A percentile compares a stretch with the other conserved stretches of the same genome.
Conservation (phyloP, 2,113 vertebrate species). For the Petrocephalus microphthalmus region DNA sequence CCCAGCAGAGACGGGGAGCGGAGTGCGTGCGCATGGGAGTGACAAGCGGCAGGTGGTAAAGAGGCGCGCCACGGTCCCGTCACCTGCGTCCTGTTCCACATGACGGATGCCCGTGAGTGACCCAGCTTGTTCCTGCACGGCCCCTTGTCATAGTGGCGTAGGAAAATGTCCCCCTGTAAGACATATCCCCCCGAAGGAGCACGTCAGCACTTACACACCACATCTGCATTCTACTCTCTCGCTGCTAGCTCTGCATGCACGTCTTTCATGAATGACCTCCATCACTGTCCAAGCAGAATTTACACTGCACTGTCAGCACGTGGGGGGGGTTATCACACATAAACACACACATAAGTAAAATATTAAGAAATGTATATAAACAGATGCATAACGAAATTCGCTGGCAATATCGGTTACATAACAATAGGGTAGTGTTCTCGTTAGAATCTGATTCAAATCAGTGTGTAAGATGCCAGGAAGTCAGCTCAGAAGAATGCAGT, state of each 20-base stretch:
- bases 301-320: neutral
- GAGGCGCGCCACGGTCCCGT: neutral
- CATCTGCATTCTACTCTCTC: neutral
- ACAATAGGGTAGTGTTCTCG: neutral
- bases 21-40: neutral
- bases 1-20: neutral
- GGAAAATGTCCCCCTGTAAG: slow-evolving; percentile 90
- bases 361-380: neutral
- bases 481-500: neutral
- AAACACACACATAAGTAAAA: neutral
- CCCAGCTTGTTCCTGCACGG: slow-evolving; percentile 94
- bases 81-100: slow-evolving; percentile 98
- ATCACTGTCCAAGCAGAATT: neutral
- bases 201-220: neutral
- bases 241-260: neutral
- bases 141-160: slow-evolving; percentile 94
- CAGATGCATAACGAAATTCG: neutral
- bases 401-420: neutral
- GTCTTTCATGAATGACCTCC: neutral
- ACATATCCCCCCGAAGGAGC: slow-evolving; percentile 34
- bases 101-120: slow-evolving; percentile 89
- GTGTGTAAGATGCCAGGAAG: neutral
- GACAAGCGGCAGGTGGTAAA: neutral
- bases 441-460: neutral
- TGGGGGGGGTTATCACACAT: neutral